phyloP scores from a whole-genome alignment of 2,113 vertebrate species.

The Xiphorhynchus elegans region DNA sequence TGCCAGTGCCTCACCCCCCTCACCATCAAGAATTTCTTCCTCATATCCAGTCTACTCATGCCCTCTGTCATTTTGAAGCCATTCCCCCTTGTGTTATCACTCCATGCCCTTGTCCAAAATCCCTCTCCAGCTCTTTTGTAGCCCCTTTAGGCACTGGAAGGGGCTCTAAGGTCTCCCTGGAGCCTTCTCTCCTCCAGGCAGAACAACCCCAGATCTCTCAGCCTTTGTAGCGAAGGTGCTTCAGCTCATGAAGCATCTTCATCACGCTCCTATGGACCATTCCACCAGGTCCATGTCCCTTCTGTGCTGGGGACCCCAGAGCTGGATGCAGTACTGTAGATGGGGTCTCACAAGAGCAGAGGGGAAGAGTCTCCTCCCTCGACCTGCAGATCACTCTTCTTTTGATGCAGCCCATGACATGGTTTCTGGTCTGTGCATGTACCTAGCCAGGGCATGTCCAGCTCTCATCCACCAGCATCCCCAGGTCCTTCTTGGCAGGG shows the following conservation, averaged over 20 bases:
- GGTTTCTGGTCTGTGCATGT: background rate
- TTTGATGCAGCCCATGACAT: background rate
- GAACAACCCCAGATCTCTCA: background rate
- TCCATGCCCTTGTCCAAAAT: background rate
- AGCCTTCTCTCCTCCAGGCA: background rate
- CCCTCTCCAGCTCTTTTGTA: background rate
- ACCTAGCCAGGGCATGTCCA: accelerated
- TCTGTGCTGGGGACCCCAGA: background rate
- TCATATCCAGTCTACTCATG: accelerated
- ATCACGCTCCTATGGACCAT: accelerated
- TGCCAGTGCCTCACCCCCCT: background rate
- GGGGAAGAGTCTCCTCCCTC: background rate
- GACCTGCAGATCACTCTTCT: background rate
- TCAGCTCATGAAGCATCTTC: background rate
- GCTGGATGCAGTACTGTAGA: background rate
- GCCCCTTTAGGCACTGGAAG: background rate
- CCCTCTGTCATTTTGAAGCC: background rate
- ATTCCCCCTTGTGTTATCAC: background rate
- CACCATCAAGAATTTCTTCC: background rate
- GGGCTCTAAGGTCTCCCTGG: background rate
- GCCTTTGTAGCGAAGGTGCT: background rate
- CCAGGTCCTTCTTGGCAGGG: background rate
- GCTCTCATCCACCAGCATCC: background rate
- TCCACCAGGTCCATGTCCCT: background rate
- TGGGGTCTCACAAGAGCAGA: background rate